These are phyloP conservation scores for Eptesicus fuscus DNA, from an alignment of 2,113 vertebrate species.

Conservation along the genomic window DNA sequence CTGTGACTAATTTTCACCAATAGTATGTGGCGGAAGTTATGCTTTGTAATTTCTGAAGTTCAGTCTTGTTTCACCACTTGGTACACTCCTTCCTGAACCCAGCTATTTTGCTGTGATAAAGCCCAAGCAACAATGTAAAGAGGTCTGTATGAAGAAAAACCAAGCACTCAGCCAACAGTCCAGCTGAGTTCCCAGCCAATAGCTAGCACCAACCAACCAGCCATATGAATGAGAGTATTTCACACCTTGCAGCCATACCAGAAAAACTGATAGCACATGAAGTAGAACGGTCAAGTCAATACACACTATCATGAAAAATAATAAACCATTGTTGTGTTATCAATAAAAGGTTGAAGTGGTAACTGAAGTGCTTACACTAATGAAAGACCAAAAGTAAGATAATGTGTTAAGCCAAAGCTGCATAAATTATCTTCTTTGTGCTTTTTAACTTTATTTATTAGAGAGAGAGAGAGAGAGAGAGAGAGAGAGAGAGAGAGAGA, in stretches of 20 bases:
- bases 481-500: too few relatives aligned
- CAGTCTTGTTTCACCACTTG: background rate
- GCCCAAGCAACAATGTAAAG: background rate
- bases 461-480: too few relatives aligned
- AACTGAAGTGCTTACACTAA: background rate
- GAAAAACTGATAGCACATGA: background rate
- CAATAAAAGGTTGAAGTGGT: background rate
- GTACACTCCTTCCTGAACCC: background rate
- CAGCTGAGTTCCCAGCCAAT: background rate
- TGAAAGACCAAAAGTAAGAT: background rate
- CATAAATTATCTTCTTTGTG: background rate
- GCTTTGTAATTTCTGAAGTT: background rate
- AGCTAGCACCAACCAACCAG: background rate
- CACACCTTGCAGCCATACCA: conserved; percentile 2
- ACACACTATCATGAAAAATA: conserved; percentile 5
- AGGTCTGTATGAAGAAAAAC: background rate
- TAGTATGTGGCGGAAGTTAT: background rate
- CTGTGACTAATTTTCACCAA: conserved; percentile 21
- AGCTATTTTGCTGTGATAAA: background rate
- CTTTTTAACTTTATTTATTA: background rate
- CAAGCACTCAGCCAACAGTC: background rate
- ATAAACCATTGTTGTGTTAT: background rate
- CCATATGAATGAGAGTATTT: background rate
- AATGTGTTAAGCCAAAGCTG: background rate
- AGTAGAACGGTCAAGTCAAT: background rate